Evolutionary conservation across 1,140 invertebrate species (phyloP).

Genomic region (Camponotus vicinus): DNA sequence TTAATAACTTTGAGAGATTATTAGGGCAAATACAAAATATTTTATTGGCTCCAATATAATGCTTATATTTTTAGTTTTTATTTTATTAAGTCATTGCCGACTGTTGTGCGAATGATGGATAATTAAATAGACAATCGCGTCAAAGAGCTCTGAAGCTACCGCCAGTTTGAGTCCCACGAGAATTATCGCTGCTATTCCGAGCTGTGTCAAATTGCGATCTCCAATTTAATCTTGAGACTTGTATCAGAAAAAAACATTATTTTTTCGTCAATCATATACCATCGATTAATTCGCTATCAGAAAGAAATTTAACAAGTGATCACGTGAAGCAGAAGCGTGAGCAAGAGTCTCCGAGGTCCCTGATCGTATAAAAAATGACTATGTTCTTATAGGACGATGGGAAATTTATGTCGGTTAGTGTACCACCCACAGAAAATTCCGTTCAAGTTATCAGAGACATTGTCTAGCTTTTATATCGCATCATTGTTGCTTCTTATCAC

Average conservation of each 20-base stretch:
- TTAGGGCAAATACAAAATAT: not conserved
- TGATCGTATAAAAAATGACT: conserved; percentile 38
- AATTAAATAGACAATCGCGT: conserved; percentile 39
- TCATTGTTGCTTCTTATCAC: not conserved
- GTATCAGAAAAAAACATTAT: conserved; percentile 3
- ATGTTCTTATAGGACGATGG: conserved; percentile 72
- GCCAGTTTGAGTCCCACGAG: not conserved
- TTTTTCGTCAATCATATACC: conserved; percentile 2
- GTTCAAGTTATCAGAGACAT: conserved; percentile 61
- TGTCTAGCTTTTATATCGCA: not conserved
- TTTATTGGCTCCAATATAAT: not conserved
- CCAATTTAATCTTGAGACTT: conserved; percentile 6
- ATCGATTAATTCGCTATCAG: not conserved
- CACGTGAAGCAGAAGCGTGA: conserved; percentile 7
- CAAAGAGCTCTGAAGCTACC: conserved; percentile 27
- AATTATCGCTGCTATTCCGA: not conserved
- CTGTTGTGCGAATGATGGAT: not conserved
- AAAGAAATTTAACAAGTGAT: conserved; percentile 45
- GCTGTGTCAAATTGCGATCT: not conserved
- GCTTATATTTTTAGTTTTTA: not conserved
- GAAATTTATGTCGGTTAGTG: conserved; percentile 77
- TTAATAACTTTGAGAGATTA: not conserved
- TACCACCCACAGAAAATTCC: conserved; percentile 12
- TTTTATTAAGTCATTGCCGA: not conserved
- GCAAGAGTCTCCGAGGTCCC: not conserved